Percentiles rank a stretch among this genome's conserved stretches.
Conservation (phyloP, 2,888 invertebrate genomes). For the Criorhina ranunculi region DNA sequence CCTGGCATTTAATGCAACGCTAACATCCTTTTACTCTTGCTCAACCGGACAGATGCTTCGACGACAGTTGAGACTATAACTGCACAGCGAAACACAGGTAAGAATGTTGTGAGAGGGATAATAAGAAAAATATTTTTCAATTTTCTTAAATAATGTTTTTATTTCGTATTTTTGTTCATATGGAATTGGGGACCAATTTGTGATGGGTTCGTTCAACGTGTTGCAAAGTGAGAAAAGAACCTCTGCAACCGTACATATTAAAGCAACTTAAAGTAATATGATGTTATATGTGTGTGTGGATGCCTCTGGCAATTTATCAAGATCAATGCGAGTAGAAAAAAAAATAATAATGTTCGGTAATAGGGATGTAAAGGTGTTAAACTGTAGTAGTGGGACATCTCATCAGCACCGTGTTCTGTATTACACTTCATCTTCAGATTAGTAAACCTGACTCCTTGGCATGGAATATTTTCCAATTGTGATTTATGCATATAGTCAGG, state of each 20-base stretch:
- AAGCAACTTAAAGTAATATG: slow-evolving; percentile 39
- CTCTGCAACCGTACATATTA: slow-evolving; percentile 25
- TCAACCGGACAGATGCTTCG: slow-evolving; percentile 19
- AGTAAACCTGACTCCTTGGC: too few species aligned
- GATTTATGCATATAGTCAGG: too few species aligned
- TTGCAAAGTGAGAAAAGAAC: slow-evolving; percentile 60
- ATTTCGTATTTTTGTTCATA: slow-evolving; percentile 73
- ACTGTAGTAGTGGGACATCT: too few species aligned
- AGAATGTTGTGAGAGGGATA: slow-evolving; percentile 53
- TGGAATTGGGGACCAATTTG: slow-evolving; percentile 68
- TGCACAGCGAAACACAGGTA: slow-evolving; percentile 24
- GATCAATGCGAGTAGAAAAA: not conserved
- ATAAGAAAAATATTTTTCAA: slow-evolving; percentile 80
- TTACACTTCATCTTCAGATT: too few species aligned
- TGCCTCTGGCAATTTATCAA: not conserved
- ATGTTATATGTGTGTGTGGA: not conserved
- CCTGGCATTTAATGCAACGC: slow-evolving; percentile 13
- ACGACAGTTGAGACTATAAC: slow-evolving; percentile 15
- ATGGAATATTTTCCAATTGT: too few species aligned
- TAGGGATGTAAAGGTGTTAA: too few species aligned
- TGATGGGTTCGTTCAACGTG: slow-evolving; percentile 61
- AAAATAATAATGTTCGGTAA: too few species aligned
- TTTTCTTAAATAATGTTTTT: slow-evolving; percentile 81
- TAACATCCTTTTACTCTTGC: slow-evolving; percentile 17
- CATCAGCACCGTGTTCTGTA: too few species aligned